phyloP scores from a whole-genome alignment of 1,140 invertebrate species.

The Camponotus vicinus region DNA sequence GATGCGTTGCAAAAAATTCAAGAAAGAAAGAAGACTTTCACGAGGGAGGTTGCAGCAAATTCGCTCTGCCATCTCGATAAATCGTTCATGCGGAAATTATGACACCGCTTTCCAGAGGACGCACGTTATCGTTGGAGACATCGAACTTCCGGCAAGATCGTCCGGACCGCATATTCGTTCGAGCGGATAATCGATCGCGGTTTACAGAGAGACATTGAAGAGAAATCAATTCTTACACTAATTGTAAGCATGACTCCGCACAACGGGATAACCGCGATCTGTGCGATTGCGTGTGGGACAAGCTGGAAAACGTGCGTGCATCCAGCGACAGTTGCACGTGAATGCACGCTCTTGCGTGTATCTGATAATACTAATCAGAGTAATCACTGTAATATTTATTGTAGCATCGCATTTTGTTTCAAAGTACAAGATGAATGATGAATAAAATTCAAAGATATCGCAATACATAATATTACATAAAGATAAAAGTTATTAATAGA shows the following conservation, averaged over 20 bases:
- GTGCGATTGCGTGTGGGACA: neutral
- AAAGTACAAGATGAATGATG: neutral
- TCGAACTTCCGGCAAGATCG: constrained; percentile 24
- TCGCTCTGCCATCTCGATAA: constrained; percentile 35
- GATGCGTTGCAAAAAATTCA: constrained; percentile 32
- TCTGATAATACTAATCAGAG: neutral
- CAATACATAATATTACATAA: too few species aligned
- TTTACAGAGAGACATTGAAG: neutral
- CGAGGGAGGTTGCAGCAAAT: constrained; percentile 21
- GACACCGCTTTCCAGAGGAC: constrained; percentile 53
- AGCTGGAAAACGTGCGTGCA: neutral
- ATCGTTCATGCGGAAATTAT: constrained; percentile 63
- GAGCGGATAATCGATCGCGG: constrained; percentile 12
- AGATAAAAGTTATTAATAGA: too few species aligned
- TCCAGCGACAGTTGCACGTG: neutral
- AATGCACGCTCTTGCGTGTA: neutral
- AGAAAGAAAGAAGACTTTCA: constrained; percentile 61
- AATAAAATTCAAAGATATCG: too few species aligned
- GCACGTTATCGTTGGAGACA: neutral
- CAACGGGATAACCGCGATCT: neutral
- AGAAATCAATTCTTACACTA: constrained; percentile 8
- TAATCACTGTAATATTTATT: neutral
- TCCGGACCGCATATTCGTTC: constrained; percentile 10
- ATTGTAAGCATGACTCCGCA: neutral
- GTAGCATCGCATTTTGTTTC: neutral